Evolutionary conservation across 2,113 vertebrate species (phyloP).

Genomic region (Stercorarius parasiticus): DNA sequence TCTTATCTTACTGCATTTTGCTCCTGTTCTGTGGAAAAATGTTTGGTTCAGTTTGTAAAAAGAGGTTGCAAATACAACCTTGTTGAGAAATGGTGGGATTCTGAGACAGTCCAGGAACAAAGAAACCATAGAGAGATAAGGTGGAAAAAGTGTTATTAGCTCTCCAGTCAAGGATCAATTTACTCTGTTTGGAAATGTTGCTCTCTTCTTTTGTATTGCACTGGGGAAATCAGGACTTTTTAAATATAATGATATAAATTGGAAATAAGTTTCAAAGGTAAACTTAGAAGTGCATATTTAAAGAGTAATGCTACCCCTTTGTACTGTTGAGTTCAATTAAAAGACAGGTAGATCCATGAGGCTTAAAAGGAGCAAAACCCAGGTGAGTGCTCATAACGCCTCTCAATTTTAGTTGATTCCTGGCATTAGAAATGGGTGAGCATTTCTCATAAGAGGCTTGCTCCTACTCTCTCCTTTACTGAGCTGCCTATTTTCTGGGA

Average conservation of each 20-base stretch:
- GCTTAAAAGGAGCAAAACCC: background rate
- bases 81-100: background rate
- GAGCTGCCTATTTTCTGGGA: background rate
- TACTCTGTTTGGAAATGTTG: background rate
- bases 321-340: background rate
- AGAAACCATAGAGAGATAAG: background rate
- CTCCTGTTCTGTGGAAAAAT: background rate
- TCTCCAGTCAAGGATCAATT: background rate
- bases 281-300: background rate
- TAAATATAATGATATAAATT: background rate
- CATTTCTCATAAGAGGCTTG: background rate
- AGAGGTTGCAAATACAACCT: background rate
- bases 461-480: background rate
- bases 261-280: background rate
- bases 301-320: background rate
- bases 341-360: background rate
- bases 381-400: background rate
- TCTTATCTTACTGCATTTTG: background rate
- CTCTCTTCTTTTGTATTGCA: background rate
- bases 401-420: background rate
- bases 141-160: background rate
- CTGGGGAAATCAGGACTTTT: background rate
- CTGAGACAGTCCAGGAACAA: background rate
- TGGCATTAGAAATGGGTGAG: background rate
- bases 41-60: background rate